Base-by-base conservation (phyloP, 2,888 invertebrate genomes). In the Proisotoma minuta region DNA sequence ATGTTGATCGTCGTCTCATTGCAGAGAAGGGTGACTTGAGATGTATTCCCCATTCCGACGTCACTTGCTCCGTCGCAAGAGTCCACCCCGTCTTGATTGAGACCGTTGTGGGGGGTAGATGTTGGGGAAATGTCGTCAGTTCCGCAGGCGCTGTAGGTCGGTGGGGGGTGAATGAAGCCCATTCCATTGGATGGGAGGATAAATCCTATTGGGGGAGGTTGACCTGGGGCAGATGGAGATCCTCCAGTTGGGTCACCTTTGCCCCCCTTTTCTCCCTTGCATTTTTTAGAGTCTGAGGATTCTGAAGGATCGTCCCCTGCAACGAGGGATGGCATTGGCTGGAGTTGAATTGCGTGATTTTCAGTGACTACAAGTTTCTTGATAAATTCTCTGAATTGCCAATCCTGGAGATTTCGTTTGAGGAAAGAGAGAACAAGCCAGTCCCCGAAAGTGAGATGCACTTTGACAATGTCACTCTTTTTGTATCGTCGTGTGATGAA, bases 341-440 rank as follows among this genome's bases (percentile, higher is more conserved):
- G 60, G 22, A 64, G 56, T 58, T 64, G 64, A 2, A 64, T 28
- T 3, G 60, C 64, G 20, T 18, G 24, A 39, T 64, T 64, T n/a
- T 57, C 47, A 3, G 64, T 64, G 5, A 57, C 47, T 15, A 50
- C 64, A 47, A 64, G 27, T 57, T 57, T 57, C 8, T 59, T 40
- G 24, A 64, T 50, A 40, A 64, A 64, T 2, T 57, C 57, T 2
- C 60, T 39, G 49, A 64, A 64, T 28, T 64, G 57, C 52, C 60
- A 60, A 23, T 64, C 64, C 1, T 20, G 27, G 20, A 63, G 15
- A 29, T 63, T 63, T n/a, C 43, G 43, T 18, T 64, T 60, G 34
- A 64, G 23, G 40, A 64, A 64, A 23, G 29, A 39, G 22, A 64
- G 60, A 1, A 64, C 57, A 15, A 64, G 47, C 64, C 64, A 64